Evolutionary conservation across 1,140 invertebrate species (phyloP).

Genomic region (Aphaenogaster floridana): DNA sequence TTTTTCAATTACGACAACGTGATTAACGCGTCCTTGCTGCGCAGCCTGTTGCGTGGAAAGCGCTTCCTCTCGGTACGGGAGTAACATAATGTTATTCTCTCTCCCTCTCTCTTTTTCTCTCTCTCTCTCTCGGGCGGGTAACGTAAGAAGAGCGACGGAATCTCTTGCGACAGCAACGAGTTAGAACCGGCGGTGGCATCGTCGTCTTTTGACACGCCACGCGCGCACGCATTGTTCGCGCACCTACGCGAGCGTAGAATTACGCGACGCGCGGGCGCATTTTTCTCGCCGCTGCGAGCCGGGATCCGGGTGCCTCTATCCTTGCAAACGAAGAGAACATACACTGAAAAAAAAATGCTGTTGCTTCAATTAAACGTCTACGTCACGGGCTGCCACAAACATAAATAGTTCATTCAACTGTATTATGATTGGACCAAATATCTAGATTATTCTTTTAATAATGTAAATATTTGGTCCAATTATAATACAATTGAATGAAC

Average conservation of each 20-base stretch:
- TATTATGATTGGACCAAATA: too few species aligned
- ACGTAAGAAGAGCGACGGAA: slow-evolving; percentile 49
- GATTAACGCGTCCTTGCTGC: background rate
- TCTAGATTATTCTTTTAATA: too few species aligned
- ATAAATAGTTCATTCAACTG: too few species aligned
- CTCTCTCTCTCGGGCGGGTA: background rate
- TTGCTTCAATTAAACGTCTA: too few species aligned
- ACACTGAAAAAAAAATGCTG: too few species aligned
- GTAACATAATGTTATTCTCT: slow-evolving; percentile 19
- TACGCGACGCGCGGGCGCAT: slow-evolving; percentile 33
- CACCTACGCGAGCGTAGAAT: slow-evolving; percentile 51
- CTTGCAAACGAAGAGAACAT: slow-evolving; percentile 10
- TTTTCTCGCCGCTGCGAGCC: slow-evolving; percentile 18
- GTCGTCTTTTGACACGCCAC: slow-evolving; percentile 58
- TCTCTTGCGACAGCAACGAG: slow-evolving; percentile 52
- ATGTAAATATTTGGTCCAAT: too few species aligned
- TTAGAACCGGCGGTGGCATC: slow-evolving; percentile 7
- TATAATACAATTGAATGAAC: too few species aligned
- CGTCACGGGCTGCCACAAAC: too few species aligned
- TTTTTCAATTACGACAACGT: background rate
- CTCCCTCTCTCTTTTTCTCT: background rate
- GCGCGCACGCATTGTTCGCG: slow-evolving; percentile 50
- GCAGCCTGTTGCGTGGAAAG: background rate
- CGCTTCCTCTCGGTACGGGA: background rate
- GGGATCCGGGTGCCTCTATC: slow-evolving; percentile 24